Evolutionary conservation across 53 echinoderm and acorn worm species (phyloP).

Genomic region (Patiria pectinifera): DNA sequence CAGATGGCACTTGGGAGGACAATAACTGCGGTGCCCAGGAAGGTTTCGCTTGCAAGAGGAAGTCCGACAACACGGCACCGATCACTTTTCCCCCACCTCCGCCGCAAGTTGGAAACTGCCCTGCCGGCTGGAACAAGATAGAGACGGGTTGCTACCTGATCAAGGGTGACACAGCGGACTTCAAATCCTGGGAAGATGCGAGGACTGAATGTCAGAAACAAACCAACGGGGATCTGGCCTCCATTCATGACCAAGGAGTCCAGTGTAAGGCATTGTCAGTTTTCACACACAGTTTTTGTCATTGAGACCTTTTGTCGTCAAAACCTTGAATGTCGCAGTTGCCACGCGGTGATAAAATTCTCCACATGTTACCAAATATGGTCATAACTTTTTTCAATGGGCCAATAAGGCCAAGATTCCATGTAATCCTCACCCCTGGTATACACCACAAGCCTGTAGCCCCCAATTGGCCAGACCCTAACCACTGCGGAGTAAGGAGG

Average conservation of each 20-base stretch:
- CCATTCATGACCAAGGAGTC: conserved; percentile 59
- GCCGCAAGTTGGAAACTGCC: conserved; percentile 68
- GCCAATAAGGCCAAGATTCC: too few species aligned
- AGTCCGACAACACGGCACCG: conserved; percentile 40
- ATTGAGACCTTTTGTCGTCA: too few species aligned
- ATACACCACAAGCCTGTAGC: too few species aligned
- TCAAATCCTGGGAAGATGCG: conserved; percentile 37
- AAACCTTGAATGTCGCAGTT: too few species aligned
- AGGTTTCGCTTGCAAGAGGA: conserved; percentile 73
- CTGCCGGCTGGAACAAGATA: conserved; percentile 60
- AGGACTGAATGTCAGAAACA: conserved; percentile 31
- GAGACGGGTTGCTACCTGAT: conserved; percentile 70
- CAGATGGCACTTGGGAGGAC: conserved; percentile 77
- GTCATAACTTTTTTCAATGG: too few species aligned
- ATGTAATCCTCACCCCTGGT: too few species aligned
- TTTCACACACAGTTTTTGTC: neutral
- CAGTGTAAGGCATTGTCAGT: conserved; percentile 33
- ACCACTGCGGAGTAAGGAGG: too few species aligned
- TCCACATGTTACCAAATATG: too few species aligned
- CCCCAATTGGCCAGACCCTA: too few species aligned
- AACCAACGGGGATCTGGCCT: conserved; percentile 50
- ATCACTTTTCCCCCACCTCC: conserved; percentile 46
- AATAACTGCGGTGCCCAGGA: conserved; percentile 69
- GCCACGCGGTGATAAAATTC: too few species aligned
- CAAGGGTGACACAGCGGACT: neutral